Evolutionary conservation across 2,888 invertebrate species (phyloP), one percentile per base, ranked within the genome.

Genomic region (Ephialtes manifestator): DNA sequence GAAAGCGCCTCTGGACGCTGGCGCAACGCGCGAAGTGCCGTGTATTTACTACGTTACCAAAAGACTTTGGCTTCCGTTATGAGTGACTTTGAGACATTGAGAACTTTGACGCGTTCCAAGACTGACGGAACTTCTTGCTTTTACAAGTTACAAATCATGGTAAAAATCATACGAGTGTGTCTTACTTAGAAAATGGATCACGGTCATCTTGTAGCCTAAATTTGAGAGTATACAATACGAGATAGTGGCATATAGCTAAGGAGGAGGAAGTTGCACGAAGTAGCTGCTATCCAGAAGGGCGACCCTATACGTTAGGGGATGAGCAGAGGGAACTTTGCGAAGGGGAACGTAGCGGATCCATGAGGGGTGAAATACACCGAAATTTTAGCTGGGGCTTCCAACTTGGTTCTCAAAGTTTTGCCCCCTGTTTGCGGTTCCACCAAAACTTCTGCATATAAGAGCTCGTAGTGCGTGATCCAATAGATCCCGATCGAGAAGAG

Each of bases 1-100:
- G 53, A 51, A 63, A 65, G 63, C 31, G 63, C 51, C 51, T 46
- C 10, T 31, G 48, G 24, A 13, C 67, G 74, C 63, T 51, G 51
- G 3, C 65, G 46, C 11, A 71, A 31, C 75, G 70, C 35, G 46
- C 28, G 46, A 65, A 55, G 31, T 51, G 53, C 51, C 53, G 15
- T 46, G 3, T 15, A 13, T 46, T 15, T 46, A 46, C 15, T 4
- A 15, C 46, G 46, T 15, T 46, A 13, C 51, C 51, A 18, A 51
- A 51, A n/a, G 51, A 51, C 51, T 51, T 51, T 18, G 51, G 51
- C 51, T 51, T 51, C 51, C n/a, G 51, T 51, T 51, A n/a, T n/a
- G 15, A 5, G 51, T 51, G 51, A 51, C 51, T 51, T 51, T n/a
- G 4, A 51, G 51, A 51, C 51, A 5, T 51, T n/a, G 5, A 51